Percentiles rank a stretch among this genome's conserved stretches.
These are phyloP conservation scores for Colletes latitarsis DNA, from an alignment of 1,140 invertebrate genomes.

Conservation along the genomic window DNA sequence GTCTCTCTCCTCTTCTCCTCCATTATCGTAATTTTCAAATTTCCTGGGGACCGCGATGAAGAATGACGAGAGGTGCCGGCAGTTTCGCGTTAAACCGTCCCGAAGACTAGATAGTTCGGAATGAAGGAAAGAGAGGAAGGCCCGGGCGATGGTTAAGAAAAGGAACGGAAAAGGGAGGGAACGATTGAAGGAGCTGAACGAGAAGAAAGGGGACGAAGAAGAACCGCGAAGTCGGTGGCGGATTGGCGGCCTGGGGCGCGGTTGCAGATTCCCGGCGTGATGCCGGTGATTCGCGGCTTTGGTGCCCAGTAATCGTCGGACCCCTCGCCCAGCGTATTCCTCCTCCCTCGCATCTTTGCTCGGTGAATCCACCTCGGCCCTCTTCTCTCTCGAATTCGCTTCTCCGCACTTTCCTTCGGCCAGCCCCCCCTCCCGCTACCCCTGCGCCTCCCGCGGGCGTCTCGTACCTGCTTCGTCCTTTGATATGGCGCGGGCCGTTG, in stretches of 20 bases:
- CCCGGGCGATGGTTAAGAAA: conserved; percentile 1
- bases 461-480: conserved; percentile 48
- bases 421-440: not conserved
- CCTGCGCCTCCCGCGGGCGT: conserved; percentile 33
- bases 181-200: not conserved
- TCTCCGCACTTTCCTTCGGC: conserved; percentile 5
- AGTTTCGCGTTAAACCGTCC: conserved; percentile 62
- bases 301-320: conserved; percentile 79
- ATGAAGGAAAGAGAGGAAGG: conserved; percentile 20
- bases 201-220: conserved; percentile 43
- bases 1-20: conserved; percentile 60
- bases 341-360: conserved; percentile 63
- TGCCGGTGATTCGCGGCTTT: conserved; percentile 80
- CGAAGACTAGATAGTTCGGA: conserved; percentile 37
- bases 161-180: conserved; percentile 19
- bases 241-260: conserved; percentile 81
- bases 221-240: conserved; percentile 73
- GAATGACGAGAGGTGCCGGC: conserved; percentile 58
- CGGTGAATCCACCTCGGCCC: conserved; percentile 19
- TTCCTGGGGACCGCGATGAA: conserved; percentile 68
- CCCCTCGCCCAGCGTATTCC: conserved; percentile 73
- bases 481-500: conserved; percentile 56
- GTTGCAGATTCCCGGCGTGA: conserved; percentile 80
- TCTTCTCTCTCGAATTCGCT: conserved; percentile 6
- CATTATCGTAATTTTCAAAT: conserved; percentile 78